These are phyloP conservation scores for Chelidonichthys spinosus DNA, from an alignment of 2,797 vertebrate species.

Conservation along the genomic window DNA sequence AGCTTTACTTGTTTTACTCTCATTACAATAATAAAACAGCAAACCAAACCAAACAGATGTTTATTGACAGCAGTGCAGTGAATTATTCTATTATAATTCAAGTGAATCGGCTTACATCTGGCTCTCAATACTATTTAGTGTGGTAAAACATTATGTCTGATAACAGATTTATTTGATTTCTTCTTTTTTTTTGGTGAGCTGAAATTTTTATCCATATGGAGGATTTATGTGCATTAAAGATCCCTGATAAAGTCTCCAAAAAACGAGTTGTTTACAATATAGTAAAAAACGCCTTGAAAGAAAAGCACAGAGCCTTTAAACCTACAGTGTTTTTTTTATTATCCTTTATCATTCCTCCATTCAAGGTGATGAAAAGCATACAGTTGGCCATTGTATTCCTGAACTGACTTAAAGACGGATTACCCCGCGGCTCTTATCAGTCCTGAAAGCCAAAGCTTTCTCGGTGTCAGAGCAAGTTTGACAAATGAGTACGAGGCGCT, in stretches of 20 bases:
- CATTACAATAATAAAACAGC: not conserved
- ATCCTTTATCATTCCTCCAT: slow-evolving; percentile 44
- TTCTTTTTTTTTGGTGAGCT: not conserved
- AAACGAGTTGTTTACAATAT: not conserved
- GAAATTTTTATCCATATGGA: not conserved
- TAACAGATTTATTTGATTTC: not conserved
- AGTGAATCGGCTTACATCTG: slow-evolving; percentile 10
- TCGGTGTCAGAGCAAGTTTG: slow-evolving; percentile 69
- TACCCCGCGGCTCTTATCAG: slow-evolving; percentile 63
- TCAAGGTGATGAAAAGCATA: slow-evolving; percentile 71
- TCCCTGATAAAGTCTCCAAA: not conserved
- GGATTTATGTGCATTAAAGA: not conserved
- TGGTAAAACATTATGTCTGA: not conserved
- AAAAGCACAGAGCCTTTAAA: slow-evolving; percentile 27
- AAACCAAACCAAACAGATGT: slow-evolving; percentile 5
- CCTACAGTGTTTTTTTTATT: slow-evolving; percentile 24
- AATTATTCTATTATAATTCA: slow-evolving; percentile 10
- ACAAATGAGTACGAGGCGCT: slow-evolving; percentile 65
- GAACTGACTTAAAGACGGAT: slow-evolving; percentile 70
- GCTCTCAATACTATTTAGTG: not conserved
- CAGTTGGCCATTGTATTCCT: slow-evolving; percentile 60
- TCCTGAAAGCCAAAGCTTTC: slow-evolving; percentile 68
- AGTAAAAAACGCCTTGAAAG: not conserved
- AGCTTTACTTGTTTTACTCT: not conserved
- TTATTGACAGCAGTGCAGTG: not conserved